Conservation (phyloP, 2,797 vertebrate species). For the Chrysocyon brachyurus region DNA sequence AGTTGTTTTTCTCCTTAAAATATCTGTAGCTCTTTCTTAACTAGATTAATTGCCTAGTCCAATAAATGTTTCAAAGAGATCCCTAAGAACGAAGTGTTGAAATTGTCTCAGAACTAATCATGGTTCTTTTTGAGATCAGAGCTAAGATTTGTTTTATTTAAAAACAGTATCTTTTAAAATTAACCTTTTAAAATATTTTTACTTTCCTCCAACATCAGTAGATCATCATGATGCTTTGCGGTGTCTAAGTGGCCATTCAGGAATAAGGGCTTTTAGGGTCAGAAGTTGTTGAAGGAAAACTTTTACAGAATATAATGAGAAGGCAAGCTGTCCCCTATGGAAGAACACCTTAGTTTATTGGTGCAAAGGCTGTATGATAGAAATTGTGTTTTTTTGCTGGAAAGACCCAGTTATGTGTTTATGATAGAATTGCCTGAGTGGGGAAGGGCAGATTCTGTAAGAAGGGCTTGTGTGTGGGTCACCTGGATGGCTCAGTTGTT, state of each 20-base stretch:
- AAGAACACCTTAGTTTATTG: not conserved
- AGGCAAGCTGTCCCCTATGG: not conserved
- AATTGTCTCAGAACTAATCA: not conserved
- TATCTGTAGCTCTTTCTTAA: not conserved
- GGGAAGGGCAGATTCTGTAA: not conserved
- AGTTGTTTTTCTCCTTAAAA: constrained; percentile 8
- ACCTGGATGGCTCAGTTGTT: not conserved
- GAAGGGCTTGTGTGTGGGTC: not conserved
- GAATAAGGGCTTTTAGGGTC: not conserved
- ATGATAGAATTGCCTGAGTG: not conserved
- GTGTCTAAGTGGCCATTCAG: not conserved
- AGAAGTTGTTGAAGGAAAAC: constrained; percentile 3
- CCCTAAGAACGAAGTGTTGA: not conserved
- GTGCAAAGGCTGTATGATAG: not conserved
- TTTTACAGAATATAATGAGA: constrained; percentile 24
- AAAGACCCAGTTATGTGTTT: not conserved
- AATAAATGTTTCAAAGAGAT: constrained; percentile 32
- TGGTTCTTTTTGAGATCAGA: constrained; percentile 18
- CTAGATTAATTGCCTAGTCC: not conserved
- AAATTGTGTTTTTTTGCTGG: not conserved
- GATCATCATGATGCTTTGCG: constrained; percentile 19
- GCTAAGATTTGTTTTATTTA: not conserved
- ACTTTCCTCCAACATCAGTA: not conserved
- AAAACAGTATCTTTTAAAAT: not conserved
- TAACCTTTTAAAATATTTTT: not conserved